Conservation (phyloP, 2,113 vertebrate species). For the Pipra filicauda region DNA sequence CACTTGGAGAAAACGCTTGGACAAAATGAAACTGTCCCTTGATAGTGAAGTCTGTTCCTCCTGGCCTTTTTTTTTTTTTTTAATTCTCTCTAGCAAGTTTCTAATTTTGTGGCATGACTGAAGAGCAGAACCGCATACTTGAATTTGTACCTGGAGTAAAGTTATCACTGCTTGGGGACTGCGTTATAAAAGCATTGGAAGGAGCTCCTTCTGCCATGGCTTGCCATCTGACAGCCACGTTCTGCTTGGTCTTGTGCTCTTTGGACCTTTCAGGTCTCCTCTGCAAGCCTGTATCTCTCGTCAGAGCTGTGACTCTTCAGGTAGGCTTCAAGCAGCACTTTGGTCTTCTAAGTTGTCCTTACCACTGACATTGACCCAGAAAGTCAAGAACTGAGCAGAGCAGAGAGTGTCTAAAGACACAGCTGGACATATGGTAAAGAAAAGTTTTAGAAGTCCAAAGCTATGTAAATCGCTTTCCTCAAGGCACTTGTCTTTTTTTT, state of each 20-base stretch:
- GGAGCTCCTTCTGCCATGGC: background rate
- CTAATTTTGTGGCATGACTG: background rate
- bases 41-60: background rate
- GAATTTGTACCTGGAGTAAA: background rate
- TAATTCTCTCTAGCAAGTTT: background rate
- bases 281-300: accelerated
- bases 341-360: background rate
- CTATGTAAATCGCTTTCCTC: background rate
- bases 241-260: background rate
- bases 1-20: background rate
- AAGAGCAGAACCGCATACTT: background rate
- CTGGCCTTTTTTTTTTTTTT: background rate
- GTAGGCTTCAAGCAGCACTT: background rate
- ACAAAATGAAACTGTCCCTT: background rate
- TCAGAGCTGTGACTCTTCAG: background rate
- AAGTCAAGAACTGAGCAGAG: background rate
- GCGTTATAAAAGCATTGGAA: accelerated
- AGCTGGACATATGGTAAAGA: background rate
- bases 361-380: background rate
- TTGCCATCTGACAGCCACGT: accelerated
- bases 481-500: background rate
- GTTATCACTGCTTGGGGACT: background rate
- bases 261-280: background rate
- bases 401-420: background rate
- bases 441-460: background rate